These are phyloP conservation scores for Kryptopterus vitreolus DNA, from an alignment of 2,797 vertebrate species.

Conservation along the genomic window DNA sequence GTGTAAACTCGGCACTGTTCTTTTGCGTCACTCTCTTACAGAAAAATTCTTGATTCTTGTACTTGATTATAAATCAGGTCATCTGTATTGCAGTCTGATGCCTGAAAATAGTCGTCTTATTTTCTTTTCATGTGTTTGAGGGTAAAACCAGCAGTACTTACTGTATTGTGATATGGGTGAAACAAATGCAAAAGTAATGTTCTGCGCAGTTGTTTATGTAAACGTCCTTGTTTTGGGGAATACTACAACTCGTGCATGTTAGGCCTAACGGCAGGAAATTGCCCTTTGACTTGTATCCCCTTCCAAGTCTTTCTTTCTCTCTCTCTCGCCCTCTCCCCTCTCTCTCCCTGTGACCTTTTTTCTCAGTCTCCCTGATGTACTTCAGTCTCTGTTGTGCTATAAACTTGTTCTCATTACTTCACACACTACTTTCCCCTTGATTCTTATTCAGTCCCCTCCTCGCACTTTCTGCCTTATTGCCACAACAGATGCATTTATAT, in stretches of 20 bases:
- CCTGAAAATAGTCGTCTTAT: too few relatives aligned
- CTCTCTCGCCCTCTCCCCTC: too few relatives aligned
- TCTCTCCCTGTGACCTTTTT: too few relatives aligned
- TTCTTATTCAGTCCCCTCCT: neutral
- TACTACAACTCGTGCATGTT: conserved; percentile 2
- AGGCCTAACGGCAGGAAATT: conserved; percentile 31
- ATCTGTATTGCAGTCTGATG: too few relatives aligned
- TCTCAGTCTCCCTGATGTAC: neutral
- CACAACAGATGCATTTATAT: neutral
- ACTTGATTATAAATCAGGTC: too few relatives aligned
- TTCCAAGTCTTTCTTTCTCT: too few relatives aligned
- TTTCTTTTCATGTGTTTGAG: neutral
- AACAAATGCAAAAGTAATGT: neutral
- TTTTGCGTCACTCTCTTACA: neutral
- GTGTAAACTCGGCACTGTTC: neutral
- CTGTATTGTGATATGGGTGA: neutral
- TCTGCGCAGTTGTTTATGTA: neutral
- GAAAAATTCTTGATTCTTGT: neutral
- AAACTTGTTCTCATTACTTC: conserved; percentile 17
- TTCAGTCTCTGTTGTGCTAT: conserved; percentile 17
- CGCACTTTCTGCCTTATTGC: neutral
- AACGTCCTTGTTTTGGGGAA: conserved; percentile 4
- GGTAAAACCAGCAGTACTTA: too few relatives aligned
- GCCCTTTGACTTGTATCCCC: conserved; percentile 13
- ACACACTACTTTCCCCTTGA: conserved; percentile 7